A percentile compares a stretch with the other conserved stretches of the same genome.
These are phyloP conservation scores for Paradisaea rubra DNA, from an alignment of 2,113 vertebrate genomes.

Conservation along the genomic window DNA sequence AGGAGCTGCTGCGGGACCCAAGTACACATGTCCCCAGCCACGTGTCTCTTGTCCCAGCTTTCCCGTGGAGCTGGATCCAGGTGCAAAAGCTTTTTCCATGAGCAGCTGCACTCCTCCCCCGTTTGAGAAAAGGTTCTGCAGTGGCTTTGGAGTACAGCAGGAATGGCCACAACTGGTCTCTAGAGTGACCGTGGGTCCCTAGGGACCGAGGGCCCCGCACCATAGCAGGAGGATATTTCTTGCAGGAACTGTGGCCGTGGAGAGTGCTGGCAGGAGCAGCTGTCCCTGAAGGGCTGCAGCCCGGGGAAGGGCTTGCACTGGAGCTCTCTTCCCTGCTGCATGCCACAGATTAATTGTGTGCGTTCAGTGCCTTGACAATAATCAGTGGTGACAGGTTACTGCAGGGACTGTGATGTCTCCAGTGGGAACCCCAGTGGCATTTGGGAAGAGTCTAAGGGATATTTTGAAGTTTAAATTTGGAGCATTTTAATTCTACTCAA, in stretches of 20 bases:
- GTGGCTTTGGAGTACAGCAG: background rate
- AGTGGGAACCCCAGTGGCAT: background rate
- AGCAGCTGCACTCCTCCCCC: background rate
- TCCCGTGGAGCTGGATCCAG: background rate
- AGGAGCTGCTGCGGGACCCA: background rate
- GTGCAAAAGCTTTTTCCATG: background rate
- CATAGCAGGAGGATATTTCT: background rate
- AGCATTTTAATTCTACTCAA: background rate
- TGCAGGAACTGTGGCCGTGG: accelerated
- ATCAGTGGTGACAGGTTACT: background rate
- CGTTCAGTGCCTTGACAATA: background rate
- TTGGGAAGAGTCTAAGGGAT: background rate
- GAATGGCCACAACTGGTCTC: background rate
- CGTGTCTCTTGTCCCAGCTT: background rate
- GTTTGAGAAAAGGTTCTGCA: background rate
- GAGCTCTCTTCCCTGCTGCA: background rate
- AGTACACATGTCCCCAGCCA: background rate
- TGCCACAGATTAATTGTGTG: background rate
- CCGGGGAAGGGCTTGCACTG: accelerated
- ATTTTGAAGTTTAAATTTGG: background rate
- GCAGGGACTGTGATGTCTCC: accelerated
- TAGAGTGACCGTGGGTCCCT: background rate
- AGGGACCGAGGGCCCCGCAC: too few relatives aligned
- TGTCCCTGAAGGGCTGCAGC: background rate
- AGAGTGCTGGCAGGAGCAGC: background rate